These are phyloP conservation scores for Vollenhovia emeryi DNA, from an alignment of 1,140 invertebrate species.

Conservation along the genomic window DNA sequence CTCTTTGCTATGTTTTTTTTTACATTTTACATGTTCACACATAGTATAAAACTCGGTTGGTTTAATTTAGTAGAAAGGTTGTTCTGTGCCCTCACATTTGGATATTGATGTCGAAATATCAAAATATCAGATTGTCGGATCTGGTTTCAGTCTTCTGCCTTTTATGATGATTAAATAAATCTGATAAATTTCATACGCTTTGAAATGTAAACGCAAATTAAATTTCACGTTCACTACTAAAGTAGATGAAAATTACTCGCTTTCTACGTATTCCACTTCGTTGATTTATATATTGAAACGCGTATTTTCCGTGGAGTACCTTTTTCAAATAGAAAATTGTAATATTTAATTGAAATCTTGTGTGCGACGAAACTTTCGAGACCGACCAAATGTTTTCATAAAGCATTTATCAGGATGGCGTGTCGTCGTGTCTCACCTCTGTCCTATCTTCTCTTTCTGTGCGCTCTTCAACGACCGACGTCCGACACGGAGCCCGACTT, in stretches of 20 bases:
- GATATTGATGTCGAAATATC: not conserved
- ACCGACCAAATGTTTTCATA: constrained; percentile 7
- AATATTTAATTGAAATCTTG: not conserved
- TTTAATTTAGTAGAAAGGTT: constrained; percentile 15
- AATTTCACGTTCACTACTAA: not conserved
- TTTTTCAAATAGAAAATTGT: not conserved
- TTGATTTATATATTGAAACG: not conserved
- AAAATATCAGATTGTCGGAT: not conserved
- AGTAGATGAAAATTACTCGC: not conserved
- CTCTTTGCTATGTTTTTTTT: not conserved
- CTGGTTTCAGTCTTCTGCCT: not conserved
- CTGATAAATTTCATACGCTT: not conserved
- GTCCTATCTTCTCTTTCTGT: constrained; percentile 69
- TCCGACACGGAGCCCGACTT: constrained; percentile 73
- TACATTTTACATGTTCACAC: not conserved
- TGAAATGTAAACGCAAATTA: not conserved
- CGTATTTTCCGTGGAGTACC: not conserved
- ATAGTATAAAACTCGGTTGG: not conserved
- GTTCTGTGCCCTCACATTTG: not conserved
- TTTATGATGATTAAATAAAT: not conserved
- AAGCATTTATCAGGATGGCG: constrained; percentile 53
- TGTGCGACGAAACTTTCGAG: not conserved
- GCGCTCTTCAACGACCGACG: constrained; percentile 72
- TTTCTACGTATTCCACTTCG: not conserved
- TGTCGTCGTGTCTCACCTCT: constrained; percentile 64